phyloP scores from a whole-genome alignment of 2,888 invertebrate species.

The Microctonus aethiopoides region DNA sequence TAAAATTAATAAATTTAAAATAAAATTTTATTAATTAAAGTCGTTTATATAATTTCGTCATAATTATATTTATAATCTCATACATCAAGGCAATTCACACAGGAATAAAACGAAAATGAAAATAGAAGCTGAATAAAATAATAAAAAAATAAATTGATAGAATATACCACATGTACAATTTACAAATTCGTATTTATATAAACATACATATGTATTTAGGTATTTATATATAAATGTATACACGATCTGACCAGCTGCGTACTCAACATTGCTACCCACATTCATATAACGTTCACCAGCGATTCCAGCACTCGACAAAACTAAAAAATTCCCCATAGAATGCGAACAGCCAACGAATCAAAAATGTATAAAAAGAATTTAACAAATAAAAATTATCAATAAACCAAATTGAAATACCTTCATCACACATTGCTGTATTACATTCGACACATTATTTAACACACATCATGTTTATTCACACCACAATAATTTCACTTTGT shows the following conservation, averaged over 20 bases:
- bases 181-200: not conserved
- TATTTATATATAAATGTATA: not conserved
- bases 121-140: too few species aligned
- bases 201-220: not conserved
- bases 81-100: not conserved
- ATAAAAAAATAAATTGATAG: too few species aligned
- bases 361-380: too few species aligned
- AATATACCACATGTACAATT: not conserved
- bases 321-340: too few species aligned
- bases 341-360: too few species aligned
- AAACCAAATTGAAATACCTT: too few species aligned
- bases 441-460: not conserved
- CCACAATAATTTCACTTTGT: not conserved
- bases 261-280: not conserved
- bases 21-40: too few species aligned
- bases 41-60: too few species aligned
- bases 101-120: not conserved
- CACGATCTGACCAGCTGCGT: not conserved
- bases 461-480: not conserved
- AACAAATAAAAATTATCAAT: too few species aligned
- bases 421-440: too few species aligned
- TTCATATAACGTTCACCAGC: not conserved
- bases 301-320: not conserved
- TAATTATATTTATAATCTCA: not conserved
- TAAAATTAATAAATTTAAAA: too few species aligned